Conservation (phyloP, 2,888 invertebrate species). For the Oeneis ivallda region DNA sequence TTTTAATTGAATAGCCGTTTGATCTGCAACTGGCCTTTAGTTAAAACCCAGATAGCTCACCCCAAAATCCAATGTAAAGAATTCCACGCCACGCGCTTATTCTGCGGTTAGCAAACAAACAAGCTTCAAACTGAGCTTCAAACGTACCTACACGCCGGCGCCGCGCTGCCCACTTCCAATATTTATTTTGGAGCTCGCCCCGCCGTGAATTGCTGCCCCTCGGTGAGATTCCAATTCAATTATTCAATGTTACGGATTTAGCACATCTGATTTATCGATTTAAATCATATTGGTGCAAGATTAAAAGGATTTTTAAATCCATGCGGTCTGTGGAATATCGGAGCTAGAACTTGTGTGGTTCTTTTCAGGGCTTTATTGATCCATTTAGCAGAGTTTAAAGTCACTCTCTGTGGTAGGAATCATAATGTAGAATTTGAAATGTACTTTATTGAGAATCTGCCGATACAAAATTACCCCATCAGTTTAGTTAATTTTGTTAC, state of each 20-base stretch:
- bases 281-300: slow-evolving; percentile 1
- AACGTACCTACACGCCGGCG: slow-evolving; percentile 32
- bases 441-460: too few relatives aligned
- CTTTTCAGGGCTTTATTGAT: too few relatives aligned
- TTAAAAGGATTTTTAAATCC: slow-evolving; percentile 1
- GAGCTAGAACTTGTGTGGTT: neutral
- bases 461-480: too few relatives aligned
- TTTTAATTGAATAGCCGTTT: too few relatives aligned
- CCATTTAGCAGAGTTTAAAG: too few relatives aligned
- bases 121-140: slow-evolving; percentile 47
- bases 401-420: too few relatives aligned
- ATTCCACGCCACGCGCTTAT: slow-evolving; percentile 7
- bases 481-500: too few relatives aligned
- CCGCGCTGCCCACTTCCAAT: slow-evolving; percentile 51
- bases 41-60: neutral
- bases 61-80: slow-evolving; percentile 1
- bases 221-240: slow-evolving; percentile 31
- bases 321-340: neutral
- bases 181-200: slow-evolving; percentile 58
- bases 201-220: slow-evolving; percentile 24
- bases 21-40: neutral
- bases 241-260: slow-evolving; percentile 30
- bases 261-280: slow-evolving; percentile 11
- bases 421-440: too few relatives aligned
- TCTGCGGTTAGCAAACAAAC: slow-evolving; percentile 67